phyloP scores from a whole-genome alignment of 2,797 vertebrate species.

The Percopsis omiscomaycus region DNA sequence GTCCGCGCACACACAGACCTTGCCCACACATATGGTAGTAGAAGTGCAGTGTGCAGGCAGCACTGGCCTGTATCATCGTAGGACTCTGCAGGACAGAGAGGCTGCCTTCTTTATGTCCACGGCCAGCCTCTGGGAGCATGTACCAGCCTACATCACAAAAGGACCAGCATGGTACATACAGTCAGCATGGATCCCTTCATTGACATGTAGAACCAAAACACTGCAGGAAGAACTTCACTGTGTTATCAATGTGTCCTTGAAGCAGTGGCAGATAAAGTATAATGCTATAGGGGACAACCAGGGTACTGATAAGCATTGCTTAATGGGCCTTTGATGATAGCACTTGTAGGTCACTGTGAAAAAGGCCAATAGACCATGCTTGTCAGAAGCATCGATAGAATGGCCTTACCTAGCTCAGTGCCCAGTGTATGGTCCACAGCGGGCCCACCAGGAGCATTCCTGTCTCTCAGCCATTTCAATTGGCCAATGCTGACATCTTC shows the following conservation, averaged over 20 bases:
- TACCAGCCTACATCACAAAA: constrained; percentile 71
- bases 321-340: no score
- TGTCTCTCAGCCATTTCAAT: constrained; percentile 68
- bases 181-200: no score
- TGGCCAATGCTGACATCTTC: constrained; percentile 70
- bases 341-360: no score
- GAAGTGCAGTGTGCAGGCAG: constrained; percentile 72
- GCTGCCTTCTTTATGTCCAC: constrained; percentile 51
- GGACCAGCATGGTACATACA: background rate
- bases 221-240: no score
- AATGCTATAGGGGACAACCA: no score
- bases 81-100: constrained; percentile 71
- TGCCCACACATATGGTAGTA: constrained; percentile 75
- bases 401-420: constrained; percentile 65
- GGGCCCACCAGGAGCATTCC: constrained; percentile 66
- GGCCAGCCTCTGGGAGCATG: constrained; percentile 62
- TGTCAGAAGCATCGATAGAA: no score
- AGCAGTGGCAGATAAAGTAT: no score
- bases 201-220: no score
- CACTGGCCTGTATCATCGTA: constrained; percentile 66
- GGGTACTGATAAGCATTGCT: no score
- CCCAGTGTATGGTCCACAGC: constrained; percentile 72
- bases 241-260: no score
- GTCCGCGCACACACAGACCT: constrained; percentile 52
- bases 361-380: no score